These are phyloP conservation scores for Sepiola atlantica DNA, from an alignment of 2,888 invertebrate genomes.

Conservation along the genomic window DNA sequence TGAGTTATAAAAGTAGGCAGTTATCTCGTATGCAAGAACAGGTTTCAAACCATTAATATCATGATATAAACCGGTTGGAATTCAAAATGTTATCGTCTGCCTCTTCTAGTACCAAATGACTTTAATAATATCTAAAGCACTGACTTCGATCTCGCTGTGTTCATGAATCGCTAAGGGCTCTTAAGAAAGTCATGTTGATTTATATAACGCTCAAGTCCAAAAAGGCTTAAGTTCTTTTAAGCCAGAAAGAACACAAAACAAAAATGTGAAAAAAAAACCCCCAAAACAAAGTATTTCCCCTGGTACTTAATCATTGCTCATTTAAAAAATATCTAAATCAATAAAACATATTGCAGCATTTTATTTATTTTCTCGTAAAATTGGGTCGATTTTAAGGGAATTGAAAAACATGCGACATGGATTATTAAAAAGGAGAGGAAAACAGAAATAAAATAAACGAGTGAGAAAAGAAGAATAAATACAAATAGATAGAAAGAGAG, in stretches of 20 bases:
- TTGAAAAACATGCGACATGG: not conserved
- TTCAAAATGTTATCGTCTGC: too few species aligned
- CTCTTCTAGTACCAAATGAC: too few species aligned
- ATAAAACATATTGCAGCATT: not conserved
- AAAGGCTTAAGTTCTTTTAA: not conserved
- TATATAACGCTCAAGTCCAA: not conserved
- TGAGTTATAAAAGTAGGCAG: too few species aligned
- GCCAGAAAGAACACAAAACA: not conserved
- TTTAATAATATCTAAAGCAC: not conserved
- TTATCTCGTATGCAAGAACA: too few species aligned
- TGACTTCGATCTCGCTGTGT: not conserved
- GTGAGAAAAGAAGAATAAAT: too few species aligned
- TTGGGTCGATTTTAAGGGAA: not conserved
- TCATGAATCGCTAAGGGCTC: not conserved
- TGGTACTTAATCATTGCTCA: not conserved
- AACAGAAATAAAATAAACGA: too few species aligned
- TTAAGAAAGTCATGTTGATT: not conserved
- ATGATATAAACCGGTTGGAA: too few species aligned
- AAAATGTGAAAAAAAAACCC: too few species aligned
- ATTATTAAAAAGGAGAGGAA: not conserved
- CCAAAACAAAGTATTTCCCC: too few species aligned
- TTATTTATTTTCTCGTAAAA: not conserved
- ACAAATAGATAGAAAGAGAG: not conserved
- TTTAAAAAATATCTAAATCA: not conserved
- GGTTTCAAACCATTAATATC: too few species aligned